phyloP scores from a whole-genome alignment of 2,113 vertebrate species.

The Lamprologus callipterus region DNA sequence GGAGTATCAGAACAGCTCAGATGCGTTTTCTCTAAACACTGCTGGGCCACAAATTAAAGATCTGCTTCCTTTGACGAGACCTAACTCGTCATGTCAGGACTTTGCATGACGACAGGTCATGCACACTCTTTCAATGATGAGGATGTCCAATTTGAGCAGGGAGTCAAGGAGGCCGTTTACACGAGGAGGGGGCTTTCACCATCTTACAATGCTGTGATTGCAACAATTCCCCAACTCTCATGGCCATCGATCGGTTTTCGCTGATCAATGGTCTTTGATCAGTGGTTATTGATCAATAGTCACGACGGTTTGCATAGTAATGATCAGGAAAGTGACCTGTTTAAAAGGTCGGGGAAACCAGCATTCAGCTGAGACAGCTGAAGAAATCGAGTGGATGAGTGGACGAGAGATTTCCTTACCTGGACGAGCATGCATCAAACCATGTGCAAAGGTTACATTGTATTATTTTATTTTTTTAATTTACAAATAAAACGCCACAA shows the following conservation, averaged over 20 bases:
- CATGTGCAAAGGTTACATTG: neutral
- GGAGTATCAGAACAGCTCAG: neutral
- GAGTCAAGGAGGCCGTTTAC: neutral
- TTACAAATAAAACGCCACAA: neutral
- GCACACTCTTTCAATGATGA: neutral
- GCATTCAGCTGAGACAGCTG: neutral
- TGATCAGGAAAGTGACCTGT: neutral
- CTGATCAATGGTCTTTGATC: neutral
- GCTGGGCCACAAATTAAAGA: fast-evolving
- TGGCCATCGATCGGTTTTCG: neutral
- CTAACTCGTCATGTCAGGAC: neutral
- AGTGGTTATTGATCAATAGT: neutral
- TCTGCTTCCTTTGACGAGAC: fast-evolving
- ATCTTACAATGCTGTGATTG: neutral
- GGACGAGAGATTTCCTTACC: neutral
- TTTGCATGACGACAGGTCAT: fast-evolving
- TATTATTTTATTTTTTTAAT: fast-evolving
- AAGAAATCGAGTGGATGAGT: neutral
- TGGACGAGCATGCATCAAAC: neutral
- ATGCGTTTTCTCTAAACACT: neutral
- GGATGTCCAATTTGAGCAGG: fast-evolving
- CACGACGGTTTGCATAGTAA: fast-evolving
- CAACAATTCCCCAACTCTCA: neutral
- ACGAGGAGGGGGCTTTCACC: neutral
- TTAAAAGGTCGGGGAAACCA: neutral